Conservation (phyloP, 2,797 vertebrate genomes). For the Eleutherodactylus coqui region DNA sequence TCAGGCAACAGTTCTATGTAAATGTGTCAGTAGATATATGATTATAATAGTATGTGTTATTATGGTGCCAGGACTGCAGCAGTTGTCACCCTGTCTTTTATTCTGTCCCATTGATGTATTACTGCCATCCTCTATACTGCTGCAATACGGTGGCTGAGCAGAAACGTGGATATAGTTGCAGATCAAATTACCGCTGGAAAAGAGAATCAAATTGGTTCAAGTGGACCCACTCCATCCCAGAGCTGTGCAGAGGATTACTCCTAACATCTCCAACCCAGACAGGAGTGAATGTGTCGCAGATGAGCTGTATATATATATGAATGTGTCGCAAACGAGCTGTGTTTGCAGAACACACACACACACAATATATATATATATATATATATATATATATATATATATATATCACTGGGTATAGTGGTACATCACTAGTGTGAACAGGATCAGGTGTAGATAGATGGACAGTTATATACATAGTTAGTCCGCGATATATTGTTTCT, state of each 20-base stretch:
- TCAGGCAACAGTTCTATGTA: not conserved
- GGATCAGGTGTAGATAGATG: not conserved
- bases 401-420: not conserved
- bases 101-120: not conserved
- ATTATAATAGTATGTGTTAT: not conserved
- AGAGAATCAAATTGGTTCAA: conserved; percentile 34
- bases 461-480: not conserved
- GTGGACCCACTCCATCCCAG: conserved; percentile 27
- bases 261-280: conserved; percentile 32
- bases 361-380: too few species aligned
- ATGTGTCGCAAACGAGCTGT: not conserved
- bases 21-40: not conserved
- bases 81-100: not conserved
- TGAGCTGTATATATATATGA: not conserved
- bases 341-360: too few species aligned
- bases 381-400: too few species aligned
- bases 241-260: not conserved
- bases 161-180: conserved; percentile 5
- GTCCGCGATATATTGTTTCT: too few species aligned
- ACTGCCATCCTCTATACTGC: not conserved
- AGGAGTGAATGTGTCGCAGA: not conserved
- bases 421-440: not conserved
- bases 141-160: too few species aligned
- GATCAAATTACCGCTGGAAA: conserved; percentile 43
- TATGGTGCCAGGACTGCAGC: not conserved